Evolutionary conservation across 2,888 invertebrate species (phyloP), one percentile per base, ranked within the genome.

Genomic region (Hypena proboscidalis): DNA sequence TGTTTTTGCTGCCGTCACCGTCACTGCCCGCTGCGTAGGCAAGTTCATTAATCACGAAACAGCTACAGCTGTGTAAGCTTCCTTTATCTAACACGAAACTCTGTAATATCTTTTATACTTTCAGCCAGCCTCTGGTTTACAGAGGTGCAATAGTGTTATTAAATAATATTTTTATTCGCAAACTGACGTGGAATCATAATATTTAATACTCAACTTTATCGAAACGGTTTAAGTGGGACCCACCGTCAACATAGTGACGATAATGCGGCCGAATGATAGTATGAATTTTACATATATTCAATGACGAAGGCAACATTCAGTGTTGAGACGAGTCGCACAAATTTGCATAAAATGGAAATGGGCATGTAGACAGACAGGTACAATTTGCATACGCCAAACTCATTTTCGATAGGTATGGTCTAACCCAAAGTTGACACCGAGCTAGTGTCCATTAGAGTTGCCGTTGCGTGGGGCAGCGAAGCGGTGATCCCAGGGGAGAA

Each of bases 341-440:
- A 86, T 69, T 60, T 85, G 33, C 89, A 90, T 62, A 88, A 86
- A 59, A 90, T 90, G 47, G 90, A 90, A 72, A 90, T 90, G n/a
- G n/a, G n/a, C n/a, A n/a, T n/a, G n/a, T n/a, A n/a, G n/a, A n/a
- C n/a, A n/a, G n/a, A 93, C 77, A 85, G 95, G 64, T 94, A 95
- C 80, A 91, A n/a, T n/a, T 92, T 58, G 91, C 92, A 60, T 90
- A 93, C 58, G 91, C 92, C 38, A 94, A 93, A 77, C 85, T 93
- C 54, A 86, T 93, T 64, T 90, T 95, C 69, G 94, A 94, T 79
- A n/a, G n/a, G n/a, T n/a, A 95, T 95, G 86, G 95, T 95, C 81
- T 93, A 93, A 70, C 95, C 95, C 45, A 92, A 94, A 80, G 93
- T 95, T 66, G 95, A 95, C 49, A 94, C 95, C 42, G 95, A 95